Conservation (phyloP, 2,888 invertebrate species). For the Galerucella nymphaeae region DNA sequence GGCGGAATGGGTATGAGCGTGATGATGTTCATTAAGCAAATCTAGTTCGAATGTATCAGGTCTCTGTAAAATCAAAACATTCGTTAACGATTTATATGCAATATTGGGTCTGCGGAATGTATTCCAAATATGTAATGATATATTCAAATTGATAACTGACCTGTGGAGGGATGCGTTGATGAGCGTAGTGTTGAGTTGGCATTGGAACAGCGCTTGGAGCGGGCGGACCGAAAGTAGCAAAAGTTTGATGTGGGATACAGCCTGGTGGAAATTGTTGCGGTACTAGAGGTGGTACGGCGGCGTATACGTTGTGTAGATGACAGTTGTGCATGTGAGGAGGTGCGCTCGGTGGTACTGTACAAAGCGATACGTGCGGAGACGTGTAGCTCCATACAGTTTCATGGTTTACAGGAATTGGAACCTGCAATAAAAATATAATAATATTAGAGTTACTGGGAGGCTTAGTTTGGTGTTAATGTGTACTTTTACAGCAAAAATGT, state of each 20-base stretch:
- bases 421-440: constrained; percentile 56
- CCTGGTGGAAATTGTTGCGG: constrained; percentile 51
- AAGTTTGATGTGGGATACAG: constrained; percentile 34
- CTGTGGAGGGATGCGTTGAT: constrained; percentile 64
- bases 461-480: too few relatives aligned
- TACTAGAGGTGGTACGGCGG: constrained; percentile 53
- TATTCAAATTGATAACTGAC: constrained; percentile 47
- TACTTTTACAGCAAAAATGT: too few relatives aligned
- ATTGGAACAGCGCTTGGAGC: constrained; percentile 54
- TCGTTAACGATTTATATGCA: too few relatives aligned
- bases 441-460: not conserved
- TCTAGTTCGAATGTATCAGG: constrained; percentile 63
- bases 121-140: too few relatives aligned
- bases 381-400: constrained; percentile 67
- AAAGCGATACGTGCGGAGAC: constrained; percentile 68
- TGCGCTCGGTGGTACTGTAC: constrained; percentile 65
- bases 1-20: constrained; percentile 58
- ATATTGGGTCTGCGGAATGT: too few relatives aligned
- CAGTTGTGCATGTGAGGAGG: constrained; percentile 63
- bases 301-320: constrained; percentile 63
- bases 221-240: constrained; percentile 38
- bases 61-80: constrained; percentile 48
- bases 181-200: constrained; percentile 61
- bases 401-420: constrained; percentile 69
- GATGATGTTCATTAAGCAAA: constrained; percentile 59